A percentile compares a stretch with the other conserved stretches of the same genome.
Conservation (phyloP, 2,113 vertebrate species). For the Anarrhichthys ocellatus region DNA sequence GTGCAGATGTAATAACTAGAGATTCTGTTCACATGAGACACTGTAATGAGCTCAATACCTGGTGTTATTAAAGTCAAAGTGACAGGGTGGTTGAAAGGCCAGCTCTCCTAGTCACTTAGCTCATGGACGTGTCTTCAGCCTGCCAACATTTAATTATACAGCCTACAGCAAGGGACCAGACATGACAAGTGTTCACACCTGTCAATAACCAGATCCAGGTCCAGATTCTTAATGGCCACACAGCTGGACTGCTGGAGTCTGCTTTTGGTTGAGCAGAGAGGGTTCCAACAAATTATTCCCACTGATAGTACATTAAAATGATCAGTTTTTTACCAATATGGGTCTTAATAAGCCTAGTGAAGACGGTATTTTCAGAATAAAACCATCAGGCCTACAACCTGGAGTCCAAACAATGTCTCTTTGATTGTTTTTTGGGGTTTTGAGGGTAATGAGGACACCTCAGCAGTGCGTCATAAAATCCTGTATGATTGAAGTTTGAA, state of each 20-base stretch:
- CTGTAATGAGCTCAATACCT: slow-evolving; percentile 30
- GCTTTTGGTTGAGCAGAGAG: neutral
- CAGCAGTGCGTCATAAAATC: neutral
- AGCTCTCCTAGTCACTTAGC: slow-evolving; percentile 46
- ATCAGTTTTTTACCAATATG: neutral
- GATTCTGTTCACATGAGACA: neutral
- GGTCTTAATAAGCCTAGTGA: neutral
- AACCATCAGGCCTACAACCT: neutral
- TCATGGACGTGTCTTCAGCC: slow-evolving; percentile 46
- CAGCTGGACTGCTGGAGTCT: slow-evolving; percentile 1
- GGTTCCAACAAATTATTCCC: slow-evolving; percentile 8
- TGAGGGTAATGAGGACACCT: neutral
- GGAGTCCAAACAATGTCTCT: neutral
- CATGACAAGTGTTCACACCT: slow-evolving; percentile 56
- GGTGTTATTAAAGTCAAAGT: slow-evolving; percentile 43
- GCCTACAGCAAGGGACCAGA: slow-evolving; percentile 20
- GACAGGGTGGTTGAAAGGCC: slow-evolving; percentile 53
- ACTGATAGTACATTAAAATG: neutral
- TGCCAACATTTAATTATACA: slow-evolving; percentile 61
- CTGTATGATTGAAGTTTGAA: neutral
- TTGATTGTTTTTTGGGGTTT: neutral
- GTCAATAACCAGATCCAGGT: slow-evolving; percentile 37
- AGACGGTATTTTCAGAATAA: neutral
- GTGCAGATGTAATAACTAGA: neutral
- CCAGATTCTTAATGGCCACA: slow-evolving; percentile 31